Base-by-base conservation (phyloP, 2,797 vertebrate genomes). In the Gymnopithys bicolor region DNA sequence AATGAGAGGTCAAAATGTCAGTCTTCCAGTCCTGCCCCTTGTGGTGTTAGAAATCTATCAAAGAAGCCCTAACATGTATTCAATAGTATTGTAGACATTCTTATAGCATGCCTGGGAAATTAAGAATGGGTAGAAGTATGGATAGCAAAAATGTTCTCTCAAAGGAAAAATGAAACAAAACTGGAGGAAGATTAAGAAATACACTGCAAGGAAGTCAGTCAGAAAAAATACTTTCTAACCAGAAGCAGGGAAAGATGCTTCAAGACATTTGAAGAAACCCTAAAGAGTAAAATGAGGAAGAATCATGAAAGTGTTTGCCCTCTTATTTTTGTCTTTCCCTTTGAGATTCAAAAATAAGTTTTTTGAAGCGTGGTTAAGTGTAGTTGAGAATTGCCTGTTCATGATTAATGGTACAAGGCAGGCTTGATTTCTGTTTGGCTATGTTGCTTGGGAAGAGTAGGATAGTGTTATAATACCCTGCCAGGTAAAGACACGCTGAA, bases 1-100 rank as follows among this genome's bases (percentile, higher is more conserved):
- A 96, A 95, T 0, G 46, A 94, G 94, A 78, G 96, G 95, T 97
- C 95, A 97, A 95, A 97, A 95, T 96, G 96, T 96, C 93, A 94
- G 1, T 93, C 68, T 92, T 59, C 49, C 67, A 88, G 30, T 74
- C 78, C 83, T 92, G 75, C 78, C 87, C 70, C 81, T 95, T 69
- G 64, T 1, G 2, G 88, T 52, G 59, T 76, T 90, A 89, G 73
- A 93, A 95, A 95, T 78, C 82, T 79, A 56, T n/a, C 84, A 90
- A 95, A 90, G 78, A 92, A 87, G 45, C 60, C 46, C 53, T 59
- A 83, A 68, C 68, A 48, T 68, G 62, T 59, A 53, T 75, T 91
- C 71, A 62, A 5, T 7, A 58, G 25, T 14, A n/a, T 55, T 75
- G 28, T 1, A 83, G 35, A 13, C 48, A 52, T 86, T 94, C 80